Conservation (phyloP, 2,113 vertebrate species). For the Anthoscopus minutus region DNA sequence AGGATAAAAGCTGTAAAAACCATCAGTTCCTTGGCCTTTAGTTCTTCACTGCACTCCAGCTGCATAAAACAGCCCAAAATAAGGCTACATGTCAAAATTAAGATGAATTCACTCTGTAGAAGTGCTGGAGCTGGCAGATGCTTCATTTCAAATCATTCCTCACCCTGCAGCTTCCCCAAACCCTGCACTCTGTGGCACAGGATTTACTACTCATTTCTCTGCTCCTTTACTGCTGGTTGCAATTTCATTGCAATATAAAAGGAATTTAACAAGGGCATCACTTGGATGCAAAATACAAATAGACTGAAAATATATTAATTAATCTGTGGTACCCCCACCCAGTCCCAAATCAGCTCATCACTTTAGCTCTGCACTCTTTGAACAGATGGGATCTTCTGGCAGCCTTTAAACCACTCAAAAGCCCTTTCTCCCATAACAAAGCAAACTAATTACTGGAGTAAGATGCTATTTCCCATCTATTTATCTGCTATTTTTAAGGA, state of each 20-base stretch:
- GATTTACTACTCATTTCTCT: background rate
- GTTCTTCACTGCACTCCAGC: background rate
- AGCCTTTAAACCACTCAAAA: constrained; percentile 7
- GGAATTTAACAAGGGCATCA: background rate
- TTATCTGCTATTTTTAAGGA: constrained; percentile 15
- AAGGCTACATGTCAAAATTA: background rate
- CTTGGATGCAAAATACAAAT: background rate
- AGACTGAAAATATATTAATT: background rate
- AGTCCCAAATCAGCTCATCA: background rate
- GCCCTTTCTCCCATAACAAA: background rate
- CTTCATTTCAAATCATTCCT: background rate
- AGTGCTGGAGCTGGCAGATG: background rate
- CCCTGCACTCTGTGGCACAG: background rate
- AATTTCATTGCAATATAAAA: background rate
- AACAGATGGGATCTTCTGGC: constrained; percentile 50
- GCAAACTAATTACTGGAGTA: constrained; percentile 15
- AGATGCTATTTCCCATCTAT: background rate
- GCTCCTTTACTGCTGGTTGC: background rate
- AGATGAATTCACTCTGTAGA: background rate
- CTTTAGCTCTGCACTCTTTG: background rate
- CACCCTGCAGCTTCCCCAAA: background rate
- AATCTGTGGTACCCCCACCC: background rate
- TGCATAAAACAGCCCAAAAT: background rate
- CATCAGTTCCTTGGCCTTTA: background rate
- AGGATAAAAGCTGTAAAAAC: background rate